Base-by-base conservation (phyloP, 2,113 vertebrate genomes). In the Solea senegalensis region DNA sequence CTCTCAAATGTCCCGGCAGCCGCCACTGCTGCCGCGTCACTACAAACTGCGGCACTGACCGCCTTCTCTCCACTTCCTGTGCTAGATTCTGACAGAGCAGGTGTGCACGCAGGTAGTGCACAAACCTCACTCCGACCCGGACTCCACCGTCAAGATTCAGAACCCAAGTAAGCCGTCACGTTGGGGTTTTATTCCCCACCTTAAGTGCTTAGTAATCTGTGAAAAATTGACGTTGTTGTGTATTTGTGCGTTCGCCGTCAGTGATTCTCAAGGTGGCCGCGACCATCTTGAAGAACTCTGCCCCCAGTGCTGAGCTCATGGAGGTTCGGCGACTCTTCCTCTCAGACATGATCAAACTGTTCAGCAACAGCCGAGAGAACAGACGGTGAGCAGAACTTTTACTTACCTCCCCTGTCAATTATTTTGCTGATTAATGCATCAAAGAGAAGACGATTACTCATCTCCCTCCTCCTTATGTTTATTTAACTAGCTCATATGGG, bases 231-330 rank as follows among this genome's bases (percentile, higher is more conserved):
- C 41, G 4, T 64, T 26, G 74, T 26, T 76, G 39, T 81, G 59
- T 82, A 56, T 74, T 44, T 27, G 15, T 74, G 40, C 9, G 11
- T 78, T 27, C 61, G 41, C 40, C 53, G 58, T 82, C 87, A 99
- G 98, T 98, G 97, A 98, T 98, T 91, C 94, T 99, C 74, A 99
- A 98, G 92, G 98, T 99, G 67, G 96, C 98, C 59, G 97, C 98
- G 54, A 97, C 96, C 0, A 87, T 96, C 72, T 86, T 99, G 88
- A 99, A 98, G 91, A 98, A 92, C 80, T 97, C 96, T 5, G 84
- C 95, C 0, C 95, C 96, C 65, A 95, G 96, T 72, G 70, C 94
- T 26, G 97, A 99, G 76, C 93, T 97, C 81, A 98, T 99, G 98
- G 97, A 99, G 91, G 97, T 99, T 59, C 95, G 97, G 12, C 95